phyloP scores from a whole-genome alignment of 2,888 invertebrate species.

The Alloplasta piceator region DNA sequence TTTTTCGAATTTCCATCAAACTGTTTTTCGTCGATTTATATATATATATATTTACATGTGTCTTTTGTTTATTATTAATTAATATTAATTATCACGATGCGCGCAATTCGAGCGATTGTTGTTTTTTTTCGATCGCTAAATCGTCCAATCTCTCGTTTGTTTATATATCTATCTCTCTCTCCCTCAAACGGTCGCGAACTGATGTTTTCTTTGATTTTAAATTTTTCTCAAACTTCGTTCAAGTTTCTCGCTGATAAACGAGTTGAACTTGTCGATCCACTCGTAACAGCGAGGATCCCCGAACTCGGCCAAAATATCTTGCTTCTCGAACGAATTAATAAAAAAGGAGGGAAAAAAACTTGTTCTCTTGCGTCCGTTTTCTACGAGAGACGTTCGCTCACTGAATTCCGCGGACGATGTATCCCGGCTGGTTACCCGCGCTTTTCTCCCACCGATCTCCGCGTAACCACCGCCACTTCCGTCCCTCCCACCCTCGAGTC shows the following conservation, averaged over 20 bases:
- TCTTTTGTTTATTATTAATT: constrained; percentile 10
- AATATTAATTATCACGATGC: constrained; percentile 37
- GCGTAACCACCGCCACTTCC: constrained; percentile 62
- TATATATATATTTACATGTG: constrained; percentile 37
- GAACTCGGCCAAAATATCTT: constrained; percentile 21
- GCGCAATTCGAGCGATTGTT: constrained; percentile 41
- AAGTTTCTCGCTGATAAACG: constrained; percentile 8
- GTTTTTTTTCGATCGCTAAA: constrained; percentile 6
- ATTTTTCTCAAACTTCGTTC: constrained; percentile 29
- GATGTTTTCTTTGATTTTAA: constrained; percentile 2
- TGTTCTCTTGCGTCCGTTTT: constrained; percentile 71
- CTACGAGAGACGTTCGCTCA: constrained; percentile 81
- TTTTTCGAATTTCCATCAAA: constrained; percentile 37
- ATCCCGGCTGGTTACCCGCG: constrained; percentile 81
- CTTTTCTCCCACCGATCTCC: constrained; percentile 74
- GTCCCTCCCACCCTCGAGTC: constrained; percentile 28
- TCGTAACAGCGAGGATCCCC: constrained; percentile 35
- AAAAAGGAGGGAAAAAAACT: not conserved
- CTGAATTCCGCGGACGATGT: constrained; percentile 79
- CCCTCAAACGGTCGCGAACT: constrained; percentile 22
- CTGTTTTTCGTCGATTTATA: constrained; percentile 46
- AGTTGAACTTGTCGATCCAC: constrained; percentile 26
- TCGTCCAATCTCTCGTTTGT: not conserved
- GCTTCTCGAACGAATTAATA: not conserved
- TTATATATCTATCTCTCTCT: constrained; percentile 7